Evolutionary conservation across 2,888 invertebrate genomes (phyloP), one percentile per base, ranked within the genome.

Genomic region (Myopa tessellatipennis): DNA sequence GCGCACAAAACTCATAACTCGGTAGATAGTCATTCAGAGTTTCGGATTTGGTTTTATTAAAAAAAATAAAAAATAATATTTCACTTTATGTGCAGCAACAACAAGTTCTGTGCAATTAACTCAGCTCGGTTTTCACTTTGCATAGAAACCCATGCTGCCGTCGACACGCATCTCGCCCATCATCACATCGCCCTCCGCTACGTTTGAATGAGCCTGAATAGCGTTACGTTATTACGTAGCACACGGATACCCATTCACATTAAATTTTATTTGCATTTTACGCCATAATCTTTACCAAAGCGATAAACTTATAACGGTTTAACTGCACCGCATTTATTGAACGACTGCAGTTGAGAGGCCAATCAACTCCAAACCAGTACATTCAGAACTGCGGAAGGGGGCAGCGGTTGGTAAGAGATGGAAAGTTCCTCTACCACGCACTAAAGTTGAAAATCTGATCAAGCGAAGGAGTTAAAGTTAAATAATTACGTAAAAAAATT

Each of bases 221-320:
- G n/a, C 55, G 55, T 55, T 5, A 2, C 8, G 55, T n/a, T 55
- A n/a, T 55, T 55, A 55, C 55, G 55, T 55, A n/a, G 10, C 14
- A 16, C 55, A 14, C 14, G 55, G 4, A n/a, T 18, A 50, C 34
- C 45, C 34, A 14, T 26, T 74, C 50, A 18, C 34, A 65, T 65
- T 12, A 52, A 65, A 65, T 65, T 74, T 63, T 36, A 63, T 74
- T 74, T 65, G 52, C 58, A 60, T 60, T 72, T 60, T 60, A 71
- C 34, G 55, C 55, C 34, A 71, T 71, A 72, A 60, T 72, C 58
- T 38, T 10, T 38, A 34, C 12, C 14, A 36, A 70, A 55, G 52
- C 55, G 52, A 55, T 70, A 69, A 69, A 52, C 50, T 34, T 50
- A 52, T 26, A 52, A 69, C 14, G 26, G 50, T 26, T 69, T 26